These are phyloP conservation scores for Apistogramma diplotaenia DNA, from an alignment of 2,113 vertebrate genomes.

Conservation along the genomic window DNA sequence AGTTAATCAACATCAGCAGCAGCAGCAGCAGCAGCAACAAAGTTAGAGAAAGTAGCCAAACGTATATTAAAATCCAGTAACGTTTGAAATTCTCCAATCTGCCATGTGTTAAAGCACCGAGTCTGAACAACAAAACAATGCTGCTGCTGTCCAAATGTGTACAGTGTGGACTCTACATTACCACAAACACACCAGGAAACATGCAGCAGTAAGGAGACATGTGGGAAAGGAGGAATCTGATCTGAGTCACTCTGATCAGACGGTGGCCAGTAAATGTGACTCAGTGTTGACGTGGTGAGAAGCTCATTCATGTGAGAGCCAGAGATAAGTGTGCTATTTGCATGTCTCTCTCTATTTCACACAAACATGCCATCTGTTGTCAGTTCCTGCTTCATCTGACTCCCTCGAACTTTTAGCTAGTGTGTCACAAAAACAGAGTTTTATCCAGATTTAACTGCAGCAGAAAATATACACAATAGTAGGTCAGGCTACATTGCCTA, in stretches of 20 bases:
- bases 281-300: constrained; percentile 40
- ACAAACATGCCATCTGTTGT: constrained; percentile 57
- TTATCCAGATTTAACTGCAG: background rate
- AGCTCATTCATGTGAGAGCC: constrained; percentile 36
- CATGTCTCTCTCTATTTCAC: background rate
- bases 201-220: background rate
- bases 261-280: constrained; percentile 54
- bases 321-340: background rate
- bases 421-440: constrained; percentile 16
- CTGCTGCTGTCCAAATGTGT: background rate
- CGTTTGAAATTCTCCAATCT: background rate
- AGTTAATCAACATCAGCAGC: no score
- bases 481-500: background rate
- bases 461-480: background rate
- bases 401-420: constrained; percentile 29
- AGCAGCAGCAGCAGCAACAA: no score
- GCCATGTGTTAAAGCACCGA: background rate
- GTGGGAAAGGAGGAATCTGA: constrained; percentile 18
- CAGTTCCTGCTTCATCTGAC: constrained; percentile 50
- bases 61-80: background rate
- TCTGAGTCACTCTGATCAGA: constrained; percentile 22
- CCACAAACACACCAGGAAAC: background rate
- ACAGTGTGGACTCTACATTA: background rate
- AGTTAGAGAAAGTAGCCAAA: background rate
- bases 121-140: background rate